A percentile compares a stretch with the other conserved stretches of the same genome.
phyloP scores from a whole-genome alignment of 37 sponge, comb jelly and placozoan genomes.

The Amphimedon queenslandica region DNA sequence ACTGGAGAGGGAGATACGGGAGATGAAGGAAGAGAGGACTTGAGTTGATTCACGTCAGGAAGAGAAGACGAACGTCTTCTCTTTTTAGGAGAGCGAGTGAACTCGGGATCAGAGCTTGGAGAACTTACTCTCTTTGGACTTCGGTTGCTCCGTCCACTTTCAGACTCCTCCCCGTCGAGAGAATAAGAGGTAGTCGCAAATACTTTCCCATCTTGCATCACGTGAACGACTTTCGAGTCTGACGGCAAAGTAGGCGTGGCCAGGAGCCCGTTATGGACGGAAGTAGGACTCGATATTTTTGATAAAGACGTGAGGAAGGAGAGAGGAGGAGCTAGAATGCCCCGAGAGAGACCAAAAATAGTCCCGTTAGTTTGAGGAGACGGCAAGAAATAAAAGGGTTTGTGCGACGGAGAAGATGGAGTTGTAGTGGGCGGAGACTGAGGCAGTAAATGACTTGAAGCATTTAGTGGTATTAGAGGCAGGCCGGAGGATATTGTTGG shows the following conservation, averaged over 20 bases:
- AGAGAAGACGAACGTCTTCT: conserved; percentile 51
- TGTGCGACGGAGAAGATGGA: background rate
- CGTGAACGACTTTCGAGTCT: background rate
- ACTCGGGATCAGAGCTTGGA: conserved; percentile 4
- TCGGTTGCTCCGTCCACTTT: background rate
- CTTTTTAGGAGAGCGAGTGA: conserved; percentile 1
- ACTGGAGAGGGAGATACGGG: background rate
- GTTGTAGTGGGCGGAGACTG: background rate
- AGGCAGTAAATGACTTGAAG: background rate
- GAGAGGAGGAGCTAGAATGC: background rate
- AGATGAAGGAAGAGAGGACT: background rate
- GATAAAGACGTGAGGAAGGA: background rate
- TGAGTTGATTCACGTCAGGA: conserved; percentile 40
- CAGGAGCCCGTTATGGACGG: background rate
- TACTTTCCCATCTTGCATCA: conserved; percentile 1
- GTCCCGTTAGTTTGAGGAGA: background rate
- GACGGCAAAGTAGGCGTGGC: background rate
- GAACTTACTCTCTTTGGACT: conserved; percentile 14
- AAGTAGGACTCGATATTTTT: background rate
- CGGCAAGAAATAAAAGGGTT: background rate
- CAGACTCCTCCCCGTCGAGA: background rate
- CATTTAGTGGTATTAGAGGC: background rate
- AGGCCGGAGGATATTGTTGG: background rate
- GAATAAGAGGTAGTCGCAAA: background rate
- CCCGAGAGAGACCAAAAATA: background rate